These are phyloP conservation scores for Psittacula echo DNA, from an alignment of 2,797 vertebrate genomes.

Conservation along the genomic window DNA sequence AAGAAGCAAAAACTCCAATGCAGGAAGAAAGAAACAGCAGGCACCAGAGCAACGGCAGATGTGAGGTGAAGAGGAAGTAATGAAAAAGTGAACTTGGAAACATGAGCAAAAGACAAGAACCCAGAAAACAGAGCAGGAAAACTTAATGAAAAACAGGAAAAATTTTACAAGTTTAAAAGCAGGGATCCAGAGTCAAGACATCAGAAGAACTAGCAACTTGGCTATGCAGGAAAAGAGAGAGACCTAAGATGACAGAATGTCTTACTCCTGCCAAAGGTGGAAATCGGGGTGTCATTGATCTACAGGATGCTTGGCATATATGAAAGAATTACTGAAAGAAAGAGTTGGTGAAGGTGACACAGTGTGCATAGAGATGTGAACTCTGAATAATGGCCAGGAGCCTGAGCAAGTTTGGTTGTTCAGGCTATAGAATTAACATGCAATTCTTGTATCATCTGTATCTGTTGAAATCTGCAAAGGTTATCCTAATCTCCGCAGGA, in stretches of 20 bases:
- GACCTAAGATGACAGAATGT: background rate
- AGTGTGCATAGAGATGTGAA: background rate
- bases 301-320: background rate
- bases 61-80: background rate
- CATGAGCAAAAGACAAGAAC: background rate
- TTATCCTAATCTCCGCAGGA: background rate
- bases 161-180: background rate
- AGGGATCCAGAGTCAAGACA: background rate
- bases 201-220: background rate
- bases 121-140: background rate
- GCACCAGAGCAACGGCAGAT: background rate
- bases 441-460: background rate
- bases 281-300: background rate
- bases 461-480: background rate
- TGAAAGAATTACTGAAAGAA: background rate
- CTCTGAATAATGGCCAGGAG: background rate
- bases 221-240: background rate
- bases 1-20: slow-evolving; percentile 10
- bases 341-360: rapidly evolving
- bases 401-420: background rate
- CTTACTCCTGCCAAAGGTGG: background rate
- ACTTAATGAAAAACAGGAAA: background rate
- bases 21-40: slow-evolving; percentile 12
- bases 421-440: background rate
- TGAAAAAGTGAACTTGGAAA: slow-evolving; percentile 4